These are phyloP conservation scores for Anguilla pacifica DNA, from an alignment of 2,797 vertebrate genomes.

Conservation along the genomic window DNA sequence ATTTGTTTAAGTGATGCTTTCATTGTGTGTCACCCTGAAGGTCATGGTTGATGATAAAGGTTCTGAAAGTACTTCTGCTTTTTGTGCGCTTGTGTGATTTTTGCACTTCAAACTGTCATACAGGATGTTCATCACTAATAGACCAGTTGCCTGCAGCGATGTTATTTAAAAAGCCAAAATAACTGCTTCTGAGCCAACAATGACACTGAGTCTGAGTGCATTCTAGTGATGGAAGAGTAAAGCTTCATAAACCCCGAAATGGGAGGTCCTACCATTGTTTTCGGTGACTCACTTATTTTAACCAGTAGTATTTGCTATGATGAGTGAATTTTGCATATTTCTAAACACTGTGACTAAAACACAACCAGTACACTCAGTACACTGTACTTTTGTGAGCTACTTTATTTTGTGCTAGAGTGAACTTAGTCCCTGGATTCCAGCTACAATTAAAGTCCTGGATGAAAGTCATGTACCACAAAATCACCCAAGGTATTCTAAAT, in stretches of 20 bases:
- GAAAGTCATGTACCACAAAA: no score
- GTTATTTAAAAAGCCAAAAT: background rate
- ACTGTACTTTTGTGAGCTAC: no score
- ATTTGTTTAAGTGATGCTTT: background rate
- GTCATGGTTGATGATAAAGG: background rate
- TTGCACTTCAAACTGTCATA: constrained; percentile 35
- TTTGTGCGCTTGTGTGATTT: constrained; percentile 49
- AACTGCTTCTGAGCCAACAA: constrained; percentile 11
- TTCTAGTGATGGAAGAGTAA: background rate
- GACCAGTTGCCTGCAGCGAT: background rate
- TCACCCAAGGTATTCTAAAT: no score
- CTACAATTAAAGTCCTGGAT: no score
- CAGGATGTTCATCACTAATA: constrained; percentile 19
- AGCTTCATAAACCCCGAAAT: background rate
- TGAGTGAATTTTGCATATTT: no score
- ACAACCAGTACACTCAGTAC: no score
- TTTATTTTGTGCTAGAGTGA: no score
- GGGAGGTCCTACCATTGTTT: no score
- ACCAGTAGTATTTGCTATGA: no score
- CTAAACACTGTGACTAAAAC: no score
- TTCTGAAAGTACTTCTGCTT: constrained; percentile 21
- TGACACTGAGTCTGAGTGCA: constrained; percentile 32
- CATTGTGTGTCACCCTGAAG: background rate
- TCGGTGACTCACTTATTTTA: no score
- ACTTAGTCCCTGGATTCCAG: no score